phyloP scores from a whole-genome alignment of 1,140 invertebrate species.

The Pogonomyrmex barbatus region DNA sequence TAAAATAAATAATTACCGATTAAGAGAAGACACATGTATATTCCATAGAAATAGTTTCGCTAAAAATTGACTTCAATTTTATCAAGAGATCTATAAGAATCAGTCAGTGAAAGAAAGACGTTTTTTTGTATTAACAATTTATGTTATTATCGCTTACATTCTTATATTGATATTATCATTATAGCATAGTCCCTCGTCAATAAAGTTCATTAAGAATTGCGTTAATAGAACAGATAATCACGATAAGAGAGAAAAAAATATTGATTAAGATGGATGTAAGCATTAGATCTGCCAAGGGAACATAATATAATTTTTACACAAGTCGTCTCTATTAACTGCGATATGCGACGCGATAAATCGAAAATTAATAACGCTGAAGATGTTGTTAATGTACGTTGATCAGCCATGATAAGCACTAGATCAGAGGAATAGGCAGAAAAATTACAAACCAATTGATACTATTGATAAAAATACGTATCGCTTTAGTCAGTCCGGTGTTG shows the following conservation, averaged over 20 bases:
- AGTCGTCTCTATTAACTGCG: constrained; percentile 25
- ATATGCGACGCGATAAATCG: constrained; percentile 47
- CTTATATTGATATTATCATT: constrained; percentile 9
- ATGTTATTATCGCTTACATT: not conserved
- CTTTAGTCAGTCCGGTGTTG: constrained; percentile 9
- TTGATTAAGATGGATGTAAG: constrained; percentile 19
- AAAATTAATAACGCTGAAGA: constrained; percentile 55
- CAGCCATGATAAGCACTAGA: constrained; percentile 48
- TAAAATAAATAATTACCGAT: constrained; percentile 22
- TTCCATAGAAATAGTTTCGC: not conserved
- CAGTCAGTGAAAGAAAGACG: not conserved
- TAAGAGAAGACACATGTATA: not conserved
- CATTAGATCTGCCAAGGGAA: constrained; percentile 30
- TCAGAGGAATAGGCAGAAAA: constrained; percentile 40
- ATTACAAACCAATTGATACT: constrained; percentile 64
- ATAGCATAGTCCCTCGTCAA: not conserved
- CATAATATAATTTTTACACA: constrained; percentile 42
- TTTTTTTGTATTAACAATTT: not conserved
- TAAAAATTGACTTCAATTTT: not conserved
- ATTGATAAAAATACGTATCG: constrained; percentile 62
- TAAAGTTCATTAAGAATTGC: constrained; percentile 45
- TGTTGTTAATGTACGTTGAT: constrained; percentile 51
- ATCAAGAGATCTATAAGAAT: not conserved
- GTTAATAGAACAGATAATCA: constrained; percentile 41
- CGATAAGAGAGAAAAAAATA: constrained; percentile 11